Evolutionary conservation across 2,113 vertebrate genomes (phyloP), one percentile per base, ranked within the genome.

Genomic region (Myotis yumanensis): DNA sequence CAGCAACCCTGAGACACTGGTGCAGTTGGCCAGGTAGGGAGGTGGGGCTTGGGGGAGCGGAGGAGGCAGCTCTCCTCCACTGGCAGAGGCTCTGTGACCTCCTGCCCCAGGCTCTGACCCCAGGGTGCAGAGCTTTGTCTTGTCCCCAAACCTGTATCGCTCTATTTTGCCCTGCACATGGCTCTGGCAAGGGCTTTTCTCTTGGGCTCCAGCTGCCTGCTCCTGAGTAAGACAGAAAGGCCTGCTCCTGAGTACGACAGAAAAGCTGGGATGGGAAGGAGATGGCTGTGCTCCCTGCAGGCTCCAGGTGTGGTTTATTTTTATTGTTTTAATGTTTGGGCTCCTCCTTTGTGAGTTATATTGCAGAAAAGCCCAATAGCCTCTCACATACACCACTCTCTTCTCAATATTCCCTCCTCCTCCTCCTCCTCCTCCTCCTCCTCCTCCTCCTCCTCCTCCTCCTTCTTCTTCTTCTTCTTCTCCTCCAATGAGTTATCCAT

Each of bases 121-220:
- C 25, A 43, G 83, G 16, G 25, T 54, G 35, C 30, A 35, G 28
- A 81, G 46, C 22, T 23, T 22, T 8, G 28, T 84, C 59, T 68
- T 76, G 35, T 64, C 22, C 68, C 30, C 20, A 86, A 59, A 51
- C 5, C 14, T 25, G 57, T 25, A 68, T 23, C 64, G 4, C 66
- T 80, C 91, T 62, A 69, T 72, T 93, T 84, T 68, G 46, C 43
- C 46, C 35, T 69, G 84, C 51, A 59, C 6, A 4, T 22, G 57
- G 11, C 66, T 95, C 90, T 95, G 75, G 80, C 89, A 79, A 72
- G 54, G 30, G 22, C 48, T 73, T 96, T 94, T 83, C 25, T 93
- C 51, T 16, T 57, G 43, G 20, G 72, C 17, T 92, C 32, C 25
- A 90, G 35, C 69, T 72, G 35, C 4, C 32, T 72, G 30, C 72